phyloP scores from a whole-genome alignment of 53 echinoderm and acorn worm genomes.

The Arbacia lixula region DNA sequence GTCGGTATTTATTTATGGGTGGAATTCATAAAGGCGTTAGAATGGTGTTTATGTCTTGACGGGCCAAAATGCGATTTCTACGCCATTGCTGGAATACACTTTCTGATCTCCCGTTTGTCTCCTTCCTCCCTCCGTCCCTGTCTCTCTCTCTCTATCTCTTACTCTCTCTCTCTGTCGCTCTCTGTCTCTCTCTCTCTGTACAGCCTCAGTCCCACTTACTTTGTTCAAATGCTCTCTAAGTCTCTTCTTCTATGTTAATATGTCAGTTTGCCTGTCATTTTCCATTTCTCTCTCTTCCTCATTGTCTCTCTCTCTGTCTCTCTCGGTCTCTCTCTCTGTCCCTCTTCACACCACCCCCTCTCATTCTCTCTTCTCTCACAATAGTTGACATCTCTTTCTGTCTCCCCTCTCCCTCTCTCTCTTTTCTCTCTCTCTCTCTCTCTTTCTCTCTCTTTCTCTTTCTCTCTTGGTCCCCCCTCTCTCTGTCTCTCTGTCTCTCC shows the following conservation, averaged over 20 bases:
- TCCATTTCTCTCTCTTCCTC: no score
- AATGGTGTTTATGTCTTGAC: constrained; percentile 38
- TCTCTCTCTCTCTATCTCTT: not conserved
- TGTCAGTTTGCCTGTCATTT: no score
- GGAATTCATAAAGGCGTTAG: constrained; percentile 51
- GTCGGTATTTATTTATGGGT: constrained; percentile 47
- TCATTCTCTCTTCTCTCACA: not conserved
- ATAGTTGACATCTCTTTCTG: not conserved
- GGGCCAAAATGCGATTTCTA: constrained; percentile 16
- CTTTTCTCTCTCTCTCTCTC: no score
- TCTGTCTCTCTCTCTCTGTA: no score
- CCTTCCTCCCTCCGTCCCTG: not conserved
- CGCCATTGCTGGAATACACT: constrained; percentile 5
- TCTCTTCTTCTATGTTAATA: no score
- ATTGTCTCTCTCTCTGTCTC: not conserved
- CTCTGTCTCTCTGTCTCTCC: no score
- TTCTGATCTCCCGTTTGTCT: not conserved
- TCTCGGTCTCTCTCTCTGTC: no score
- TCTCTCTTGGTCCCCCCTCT: no score
- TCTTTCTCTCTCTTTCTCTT: no score
- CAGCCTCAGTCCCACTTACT: no score
- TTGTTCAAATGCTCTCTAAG: no score
- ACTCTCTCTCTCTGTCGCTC: not conserved
- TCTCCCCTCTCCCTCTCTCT: not conserved
- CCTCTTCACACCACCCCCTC: not conserved